Percentiles rank a stretch among this genome's conserved stretches.
These are phyloP conservation scores for Caradrina kadenii DNA, from an alignment of 2,888 invertebrate genomes.

Conservation along the genomic window DNA sequence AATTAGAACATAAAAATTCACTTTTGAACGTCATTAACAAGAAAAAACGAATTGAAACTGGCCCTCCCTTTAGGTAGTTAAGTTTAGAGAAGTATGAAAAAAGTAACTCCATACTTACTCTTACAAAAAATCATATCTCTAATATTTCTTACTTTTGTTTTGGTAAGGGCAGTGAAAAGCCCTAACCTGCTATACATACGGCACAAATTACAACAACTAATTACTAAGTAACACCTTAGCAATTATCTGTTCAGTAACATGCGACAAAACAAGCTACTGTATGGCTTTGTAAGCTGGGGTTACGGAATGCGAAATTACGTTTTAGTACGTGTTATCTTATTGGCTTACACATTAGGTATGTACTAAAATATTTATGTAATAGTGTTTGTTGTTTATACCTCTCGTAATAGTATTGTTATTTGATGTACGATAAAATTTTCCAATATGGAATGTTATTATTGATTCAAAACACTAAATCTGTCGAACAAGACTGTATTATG, in stretches of 20 bases:
- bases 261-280: slow-evolving; percentile 11
- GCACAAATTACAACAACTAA: slow-evolving; percentile 11
- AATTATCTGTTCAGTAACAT: slow-evolving; percentile 8
- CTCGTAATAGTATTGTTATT: not conserved
- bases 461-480: not conserved
- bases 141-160: not conserved
- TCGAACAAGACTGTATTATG: slow-evolving; percentile 3
- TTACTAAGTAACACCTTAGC: slow-evolving; percentile 15
- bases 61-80: no score
- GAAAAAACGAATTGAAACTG: no score
- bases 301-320: slow-evolving; percentile 17
- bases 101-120: no score
- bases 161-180: not conserved
- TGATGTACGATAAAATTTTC: not conserved
- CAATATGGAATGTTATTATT: not conserved
- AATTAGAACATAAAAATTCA: no score
- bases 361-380: slow-evolving; percentile 14
- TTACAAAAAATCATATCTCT: no score
- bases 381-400: slow-evolving; percentile 11
- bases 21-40: no score
- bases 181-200: not conserved
- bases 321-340: slow-evolving; percentile 34
- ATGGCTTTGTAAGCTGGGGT: slow-evolving; percentile 42
- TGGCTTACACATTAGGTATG: slow-evolving; percentile 21
- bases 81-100: no score